These are phyloP conservation scores for Serripes groenlandicus DNA, from an alignment of 2,888 invertebrate genomes.

Conservation along the genomic window DNA sequence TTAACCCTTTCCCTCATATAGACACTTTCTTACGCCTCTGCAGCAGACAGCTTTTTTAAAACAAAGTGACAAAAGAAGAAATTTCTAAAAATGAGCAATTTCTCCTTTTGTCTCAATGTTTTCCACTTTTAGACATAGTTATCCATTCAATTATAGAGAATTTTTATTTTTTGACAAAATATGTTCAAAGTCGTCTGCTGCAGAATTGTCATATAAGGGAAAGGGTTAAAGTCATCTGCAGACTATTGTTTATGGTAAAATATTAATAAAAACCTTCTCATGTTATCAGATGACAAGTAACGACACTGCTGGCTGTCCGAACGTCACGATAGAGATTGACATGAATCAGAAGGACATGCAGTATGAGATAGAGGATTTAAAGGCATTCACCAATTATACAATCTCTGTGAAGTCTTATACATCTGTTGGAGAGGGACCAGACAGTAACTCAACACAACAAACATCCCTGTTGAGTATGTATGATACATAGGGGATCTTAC, in stretches of 20 bases:
- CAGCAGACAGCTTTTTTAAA: not conserved
- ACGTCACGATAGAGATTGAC: not conserved
- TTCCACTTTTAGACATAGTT: not conserved
- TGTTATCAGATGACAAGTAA: not conserved
- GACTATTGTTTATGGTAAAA: too few relatives aligned
- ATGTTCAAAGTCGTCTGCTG: too few relatives aligned
- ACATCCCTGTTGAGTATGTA: constrained; percentile 14
- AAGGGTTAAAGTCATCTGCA: too few relatives aligned
- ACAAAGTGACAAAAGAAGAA: not conserved
- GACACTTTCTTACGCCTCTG: not conserved
- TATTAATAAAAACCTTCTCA: too few relatives aligned
- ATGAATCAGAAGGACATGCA: constrained; percentile 14
- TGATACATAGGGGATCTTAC: too few relatives aligned
- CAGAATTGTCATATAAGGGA: too few relatives aligned
- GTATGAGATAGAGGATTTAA: constrained; percentile 5
- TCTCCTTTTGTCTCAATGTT: not conserved
- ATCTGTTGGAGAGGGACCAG: not conserved
- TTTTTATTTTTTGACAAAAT: too few relatives aligned
- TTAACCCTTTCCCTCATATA: too few relatives aligned
- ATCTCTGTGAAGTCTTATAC: constrained; percentile 9
- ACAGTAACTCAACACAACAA: not conserved
- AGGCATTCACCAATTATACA: constrained; percentile 1
- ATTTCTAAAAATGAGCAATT: not conserved
- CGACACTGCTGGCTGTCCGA: not conserved
- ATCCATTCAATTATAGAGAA: too few relatives aligned